Conservation (phyloP, 1,140 invertebrate genomes). For the Temnothorax nylanderi region DNA sequence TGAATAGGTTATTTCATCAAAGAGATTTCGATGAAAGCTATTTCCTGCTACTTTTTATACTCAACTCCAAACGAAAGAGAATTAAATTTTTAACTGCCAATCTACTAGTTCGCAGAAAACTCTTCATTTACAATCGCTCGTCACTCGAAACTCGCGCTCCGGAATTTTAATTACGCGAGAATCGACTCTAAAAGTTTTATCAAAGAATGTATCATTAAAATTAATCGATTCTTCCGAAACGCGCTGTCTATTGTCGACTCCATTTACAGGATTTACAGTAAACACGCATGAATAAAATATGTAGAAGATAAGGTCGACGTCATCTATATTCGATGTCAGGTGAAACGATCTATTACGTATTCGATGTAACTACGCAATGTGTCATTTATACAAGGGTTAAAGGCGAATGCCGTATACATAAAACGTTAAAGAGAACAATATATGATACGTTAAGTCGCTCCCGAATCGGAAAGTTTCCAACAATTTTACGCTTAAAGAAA, state of each 20-base stretch:
- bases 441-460: not conserved
- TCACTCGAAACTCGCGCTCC: not conserved
- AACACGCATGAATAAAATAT: not conserved
- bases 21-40: not conserved
- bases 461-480: not conserved
- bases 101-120: not conserved
- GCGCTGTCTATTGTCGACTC: not conserved
- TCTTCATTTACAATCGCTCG: slow-evolving; percentile 12
- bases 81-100: slow-evolving; percentile 10
- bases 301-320: not conserved
- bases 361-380: not conserved
- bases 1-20: not conserved
- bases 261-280: not conserved
- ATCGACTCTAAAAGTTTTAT: not conserved
- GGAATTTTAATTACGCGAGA: slow-evolving; percentile 19
- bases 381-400: not conserved
- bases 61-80: not conserved
- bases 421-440: slow-evolving; percentile 3
- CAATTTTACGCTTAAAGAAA: not conserved
- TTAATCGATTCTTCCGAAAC: not conserved
- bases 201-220: not conserved
- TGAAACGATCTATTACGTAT: not conserved
- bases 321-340: no score
- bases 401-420: not conserved
- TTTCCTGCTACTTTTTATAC: not conserved